Conservation (phyloP, 2,113 vertebrate species). For the Gambusia holbrooki region DNA sequence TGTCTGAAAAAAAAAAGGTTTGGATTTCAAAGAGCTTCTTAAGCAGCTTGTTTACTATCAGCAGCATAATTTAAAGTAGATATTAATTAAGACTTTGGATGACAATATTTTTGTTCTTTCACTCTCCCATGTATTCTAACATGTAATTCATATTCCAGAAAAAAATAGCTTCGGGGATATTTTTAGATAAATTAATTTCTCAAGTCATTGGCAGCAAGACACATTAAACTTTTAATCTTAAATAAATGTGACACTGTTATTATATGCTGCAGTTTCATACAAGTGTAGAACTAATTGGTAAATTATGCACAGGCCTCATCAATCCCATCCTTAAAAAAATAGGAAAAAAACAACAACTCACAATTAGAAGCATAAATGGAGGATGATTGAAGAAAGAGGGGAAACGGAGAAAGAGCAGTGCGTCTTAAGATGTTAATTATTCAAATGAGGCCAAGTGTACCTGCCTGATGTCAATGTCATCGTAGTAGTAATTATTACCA, state of each 20-base stretch:
- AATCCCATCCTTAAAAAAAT: constrained; percentile 75
- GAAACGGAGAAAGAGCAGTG: constrained; percentile 38
- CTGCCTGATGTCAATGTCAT: constrained; percentile 79
- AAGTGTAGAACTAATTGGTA: constrained; percentile 79
- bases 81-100: background rate
- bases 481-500: constrained; percentile 82
- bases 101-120: background rate
- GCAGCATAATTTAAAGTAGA: constrained; percentile 1
- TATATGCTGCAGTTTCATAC: constrained; percentile 83
- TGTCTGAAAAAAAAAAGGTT: constrained; percentile 23
- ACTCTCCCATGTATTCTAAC: constrained; percentile 27
- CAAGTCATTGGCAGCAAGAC: constrained; percentile 58
- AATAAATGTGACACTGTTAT: constrained; percentile 86
- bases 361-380: constrained; percentile 74
- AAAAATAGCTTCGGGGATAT: constrained; percentile 57
- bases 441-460: constrained; percentile 81
- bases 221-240: constrained; percentile 80
- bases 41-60: constrained; percentile 2
- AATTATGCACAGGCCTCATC: constrained; percentile 79
- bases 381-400: constrained; percentile 33
- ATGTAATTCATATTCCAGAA: constrained; percentile 48
- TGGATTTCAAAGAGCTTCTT: constrained; percentile 14
- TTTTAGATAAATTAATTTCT: constrained; percentile 71
- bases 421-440: constrained; percentile 82
- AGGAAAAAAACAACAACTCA: constrained; percentile 34